These are phyloP conservation scores for Calliopsis andreniformis DNA, from an alignment of 1,140 invertebrate species.

Conservation along the genomic window DNA sequence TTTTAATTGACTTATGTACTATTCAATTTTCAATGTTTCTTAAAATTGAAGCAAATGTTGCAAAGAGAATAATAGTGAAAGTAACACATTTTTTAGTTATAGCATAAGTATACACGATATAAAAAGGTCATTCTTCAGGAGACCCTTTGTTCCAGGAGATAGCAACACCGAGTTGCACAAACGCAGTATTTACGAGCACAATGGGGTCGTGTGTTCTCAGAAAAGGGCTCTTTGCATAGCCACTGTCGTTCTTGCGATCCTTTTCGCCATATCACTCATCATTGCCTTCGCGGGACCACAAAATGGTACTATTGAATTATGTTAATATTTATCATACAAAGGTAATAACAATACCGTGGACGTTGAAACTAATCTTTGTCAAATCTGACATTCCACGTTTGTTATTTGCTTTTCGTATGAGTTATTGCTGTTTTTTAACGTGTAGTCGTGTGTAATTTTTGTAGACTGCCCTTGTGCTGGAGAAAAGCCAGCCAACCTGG, in stretches of 20 bases:
- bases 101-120: not conserved
- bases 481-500: slow-evolving; percentile 84
- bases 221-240: slow-evolving; percentile 91
- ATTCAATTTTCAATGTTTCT: not conserved
- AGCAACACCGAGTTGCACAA: slow-evolving; percentile 86
- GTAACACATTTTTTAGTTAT: not conserved
- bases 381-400: not conserved
- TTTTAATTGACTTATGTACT: not conserved
- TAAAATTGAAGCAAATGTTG: not conserved
- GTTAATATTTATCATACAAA: not conserved
- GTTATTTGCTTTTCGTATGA: not conserved
- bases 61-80: not conserved
- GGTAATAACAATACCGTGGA: not conserved
- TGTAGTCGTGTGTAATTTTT: slow-evolving; percentile 1
- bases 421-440: not conserved
- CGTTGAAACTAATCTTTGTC: not conserved
- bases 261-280: slow-evolving; percentile 91
- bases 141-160: slow-evolving; percentile 83
- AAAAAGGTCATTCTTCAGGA: slow-evolving; percentile 22
- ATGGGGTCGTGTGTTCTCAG: slow-evolving; percentile 92
- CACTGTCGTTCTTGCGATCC: slow-evolving; percentile 87
- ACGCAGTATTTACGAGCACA: slow-evolving; percentile 87
- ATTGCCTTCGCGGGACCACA: slow-evolving; percentile 94
- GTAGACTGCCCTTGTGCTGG: slow-evolving; percentile 88
- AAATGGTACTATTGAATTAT: slow-evolving; percentile 80